Base-by-base conservation (phyloP, 2,797 vertebrate species). In the Centropyge bicolor region DNA sequence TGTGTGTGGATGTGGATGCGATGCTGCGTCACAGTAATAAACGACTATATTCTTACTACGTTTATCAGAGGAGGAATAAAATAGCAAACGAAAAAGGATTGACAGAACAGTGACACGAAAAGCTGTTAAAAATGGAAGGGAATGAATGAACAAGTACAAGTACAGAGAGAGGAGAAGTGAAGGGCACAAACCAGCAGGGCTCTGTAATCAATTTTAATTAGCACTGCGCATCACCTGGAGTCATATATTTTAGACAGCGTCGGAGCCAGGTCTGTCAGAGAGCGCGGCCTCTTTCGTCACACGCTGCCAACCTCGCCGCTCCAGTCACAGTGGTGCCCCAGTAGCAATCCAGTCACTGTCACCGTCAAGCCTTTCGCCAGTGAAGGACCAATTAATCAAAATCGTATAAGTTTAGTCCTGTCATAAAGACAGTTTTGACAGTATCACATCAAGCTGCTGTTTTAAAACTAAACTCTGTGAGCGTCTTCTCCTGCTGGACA, bases 151-250 rank as follows among this genome's bases (percentile, higher is more conserved):
- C 3, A 7, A 22, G 35, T 31, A 31, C 27, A 4, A 73, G 56
- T 27, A 51, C 9, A 9, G 43, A 68, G 51, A 68, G 76, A 70
- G 71, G 63, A 78, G 89, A 76, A 89, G 89, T 93, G 84, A 88
- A 91, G 88, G 92, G 90, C 92, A 91, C 88, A 90, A 93, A 95
- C 49, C 93, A 95, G 89, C 75, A 78, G 92, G 92, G 88, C 81
- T 92, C 73, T 85, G n/a, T 84, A 89, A 92, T 93, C 90, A 84
- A 88, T 90, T 92, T 88, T 89, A 93, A 92, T 93, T 92, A 92
- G 83, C 61, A 55, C 67, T 40, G 52, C 1, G 56, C 65, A 75
- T 90, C 85, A 91, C 85, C 87, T 78, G 80, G 75, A 89, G 90
- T 84, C 83, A 80, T 88, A 85, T 63, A 76, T 89, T 86, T 83